Evolutionary conservation across 2,113 vertebrate species (phyloP).

Genomic region (Pomatorhinus ruficollis): DNA sequence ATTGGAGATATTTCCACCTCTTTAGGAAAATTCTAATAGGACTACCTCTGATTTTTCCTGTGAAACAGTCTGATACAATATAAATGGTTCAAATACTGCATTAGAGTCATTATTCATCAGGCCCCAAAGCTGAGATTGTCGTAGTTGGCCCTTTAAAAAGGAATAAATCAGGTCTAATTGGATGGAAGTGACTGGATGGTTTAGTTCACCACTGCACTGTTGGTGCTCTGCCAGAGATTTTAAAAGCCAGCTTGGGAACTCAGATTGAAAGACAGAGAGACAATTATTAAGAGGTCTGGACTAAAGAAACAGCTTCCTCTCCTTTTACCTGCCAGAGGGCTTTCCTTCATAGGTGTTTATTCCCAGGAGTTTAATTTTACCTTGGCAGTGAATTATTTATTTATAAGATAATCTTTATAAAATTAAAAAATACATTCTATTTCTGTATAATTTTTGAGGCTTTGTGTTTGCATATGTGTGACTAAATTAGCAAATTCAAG

Average conservation of each 20-base stretch:
- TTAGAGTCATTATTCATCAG: not conserved
- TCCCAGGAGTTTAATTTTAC: not conserved
- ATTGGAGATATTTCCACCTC: not conserved
- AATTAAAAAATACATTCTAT: not conserved
- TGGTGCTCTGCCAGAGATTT: not conserved
- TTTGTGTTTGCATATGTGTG: not conserved
- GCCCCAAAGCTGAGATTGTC: not conserved
- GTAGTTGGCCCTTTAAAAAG: not conserved
- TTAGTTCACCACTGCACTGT: not conserved
- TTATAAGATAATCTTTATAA: not conserved
- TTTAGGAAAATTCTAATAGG: not conserved
- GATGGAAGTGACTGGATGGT: not conserved
- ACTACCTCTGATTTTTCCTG: not conserved
- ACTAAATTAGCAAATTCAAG: not conserved
- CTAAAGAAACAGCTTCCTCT: not conserved
- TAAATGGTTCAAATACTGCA: not conserved
- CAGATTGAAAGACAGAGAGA: not conserved
- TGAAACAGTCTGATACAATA: not conserved
- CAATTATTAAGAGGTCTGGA: not conserved
- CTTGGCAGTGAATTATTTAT: not conserved
- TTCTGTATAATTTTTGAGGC: not conserved
- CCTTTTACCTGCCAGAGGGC: not conserved
- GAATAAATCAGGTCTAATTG: not conserved
- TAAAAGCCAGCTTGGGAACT: not conserved
- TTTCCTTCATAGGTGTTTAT: not conserved